Percentiles rank a stretch among this genome's conserved stretches.
These are phyloP conservation scores for Branchellion lobata DNA, from an alignment of 2,888 invertebrate species.

Conservation along the genomic window DNA sequence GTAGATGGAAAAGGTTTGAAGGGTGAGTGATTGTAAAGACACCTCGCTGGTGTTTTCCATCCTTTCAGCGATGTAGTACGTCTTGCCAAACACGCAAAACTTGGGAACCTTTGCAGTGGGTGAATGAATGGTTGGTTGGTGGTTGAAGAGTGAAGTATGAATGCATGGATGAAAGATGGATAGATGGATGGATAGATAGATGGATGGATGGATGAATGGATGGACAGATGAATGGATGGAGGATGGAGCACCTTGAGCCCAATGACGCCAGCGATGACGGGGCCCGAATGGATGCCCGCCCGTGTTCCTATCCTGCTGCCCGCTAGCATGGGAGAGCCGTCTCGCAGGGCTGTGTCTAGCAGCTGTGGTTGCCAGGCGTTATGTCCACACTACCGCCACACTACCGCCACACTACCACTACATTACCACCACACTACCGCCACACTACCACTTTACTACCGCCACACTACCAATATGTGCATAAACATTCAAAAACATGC, in stretches of 20 bases:
- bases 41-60: conserved; percentile 32
- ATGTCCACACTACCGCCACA: background rate
- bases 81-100: conserved; percentile 36
- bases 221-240: too few relatives aligned
- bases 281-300: conserved; percentile 34
- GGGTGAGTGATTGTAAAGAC: too few relatives aligned
- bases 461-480: too few relatives aligned
- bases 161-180: too few relatives aligned
- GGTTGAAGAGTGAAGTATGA: too few relatives aligned
- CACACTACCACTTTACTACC: background rate
- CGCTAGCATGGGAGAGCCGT: background rate
- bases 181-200: too few relatives aligned
- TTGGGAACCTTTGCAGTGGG: conserved; percentile 32
- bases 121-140: too few relatives aligned
- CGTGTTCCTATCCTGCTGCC: conserved; percentile 8
- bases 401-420: background rate
- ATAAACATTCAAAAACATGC: too few relatives aligned
- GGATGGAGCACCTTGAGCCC: conserved; percentile 41
- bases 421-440: background rate
- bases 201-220: too few relatives aligned
- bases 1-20: too few relatives aligned
- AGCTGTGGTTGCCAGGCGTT: background rate
- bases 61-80: conserved; percentile 24
- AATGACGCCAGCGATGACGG: conserved; percentile 36
- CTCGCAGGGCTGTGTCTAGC: background rate